These are phyloP conservation scores for Bombus consobrinus DNA, from an alignment of 1,140 invertebrate species.

Conservation along the genomic window DNA sequence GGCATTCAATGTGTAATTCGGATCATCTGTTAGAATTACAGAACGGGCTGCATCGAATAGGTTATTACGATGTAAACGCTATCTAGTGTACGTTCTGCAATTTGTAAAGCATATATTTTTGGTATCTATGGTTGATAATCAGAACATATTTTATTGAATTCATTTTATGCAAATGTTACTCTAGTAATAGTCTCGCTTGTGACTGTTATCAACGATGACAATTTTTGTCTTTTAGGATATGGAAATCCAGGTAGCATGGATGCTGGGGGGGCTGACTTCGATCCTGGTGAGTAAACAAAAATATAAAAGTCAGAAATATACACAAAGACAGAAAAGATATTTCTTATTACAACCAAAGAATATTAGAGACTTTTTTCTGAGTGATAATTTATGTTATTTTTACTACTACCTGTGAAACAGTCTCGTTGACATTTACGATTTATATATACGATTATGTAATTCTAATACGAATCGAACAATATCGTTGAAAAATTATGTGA, in stretches of 20 bases:
- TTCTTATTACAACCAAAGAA: not conserved
- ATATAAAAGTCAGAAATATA: not conserved
- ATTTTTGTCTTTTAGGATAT: conserved; percentile 77
- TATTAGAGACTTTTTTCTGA: not conserved
- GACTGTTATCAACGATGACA: not conserved
- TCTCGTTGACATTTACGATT: not conserved
- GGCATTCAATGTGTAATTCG: not conserved
- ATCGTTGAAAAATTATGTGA: conserved; percentile 15
- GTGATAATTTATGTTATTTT: not conserved
- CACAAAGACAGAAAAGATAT: not conserved
- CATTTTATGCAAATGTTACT: not conserved
- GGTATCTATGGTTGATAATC: not conserved
- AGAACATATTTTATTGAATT: not conserved
- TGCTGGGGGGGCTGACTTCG: conserved; percentile 80
- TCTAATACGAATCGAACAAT: not conserved
- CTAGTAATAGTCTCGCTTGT: not conserved
- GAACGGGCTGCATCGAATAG: not conserved
- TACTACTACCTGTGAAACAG: not conserved
- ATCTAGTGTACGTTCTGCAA: not conserved
- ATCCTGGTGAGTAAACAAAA: conserved; percentile 77
- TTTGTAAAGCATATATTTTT: not conserved
- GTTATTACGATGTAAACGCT: conserved; percentile 23
- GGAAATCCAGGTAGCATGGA: conserved; percentile 81
- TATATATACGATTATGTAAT: not conserved
- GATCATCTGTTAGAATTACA: not conserved